Conservation (phyloP, 2,113 vertebrate genomes). For the human (Homo sapiens) region GRCh38 chr15:100249501-100250000, state of each 20-base stretch:
- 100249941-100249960: neutral
- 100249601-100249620: accelerated
- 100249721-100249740: neutral
- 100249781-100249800: neutral
- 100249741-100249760: neutral
- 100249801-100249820: neutral
- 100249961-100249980: neutral
- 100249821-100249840: neutral
- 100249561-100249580: neutral
- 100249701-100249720: neutral
- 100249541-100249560: neutral
- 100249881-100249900: neutral
- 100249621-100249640: neutral
- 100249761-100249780: neutral
- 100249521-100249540: neutral
- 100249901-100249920: neutral
- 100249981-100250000: accelerated
- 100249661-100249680: neutral
- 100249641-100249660: neutral
- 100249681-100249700: neutral
- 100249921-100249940: neutral
- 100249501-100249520: neutral
- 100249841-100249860: neutral
- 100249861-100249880: neutral
- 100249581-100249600: accelerated